Evolutionary conservation across 2,797 vertebrate genomes (phyloP), one percentile per base, ranked within the genome.

Genomic region (Enteromius treurensis): DNA sequence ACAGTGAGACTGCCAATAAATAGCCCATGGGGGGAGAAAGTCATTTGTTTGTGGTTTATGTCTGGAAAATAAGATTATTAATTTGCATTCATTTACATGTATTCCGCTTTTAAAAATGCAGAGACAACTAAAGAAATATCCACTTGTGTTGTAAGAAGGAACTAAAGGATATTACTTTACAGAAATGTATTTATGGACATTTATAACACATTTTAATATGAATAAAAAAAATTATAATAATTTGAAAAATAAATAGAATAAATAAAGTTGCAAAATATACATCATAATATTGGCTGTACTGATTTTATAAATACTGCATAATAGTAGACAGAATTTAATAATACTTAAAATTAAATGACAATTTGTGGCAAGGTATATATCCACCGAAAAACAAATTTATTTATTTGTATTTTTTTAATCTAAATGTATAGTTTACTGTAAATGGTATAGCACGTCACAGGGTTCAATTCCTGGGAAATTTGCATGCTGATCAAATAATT

Each of bases 61-160:
- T 79, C 62, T 86, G 80, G 55, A 87, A 85, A 87, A 62, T 62
- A 45, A 79, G 17, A 71, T 37, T 77, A 53, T 53, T 23, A 15
- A 74, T 89, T 89, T 89, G 83, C 78, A 87, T 87, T 73, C 0
- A 80, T 86, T 89, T 89, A 37, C 86, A 89, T 87, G 42, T 19
- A 19, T 34, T 37, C 68, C 60, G 15, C 49, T 67, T 10, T 77
- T 32, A 5, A 53, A 78, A 67, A 71, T n/a, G 49, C 53, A 76
- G 34, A 69, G 32, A 49, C 42, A 32, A 23, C 11, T 45, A 5
- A 6, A 10, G 13, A 65, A 42, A 65, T 58, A 21, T 49, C 65
- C 40, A 64, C 23, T 60, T 78, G 26, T 67, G 14, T 14, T 60
- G 45, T 42, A 6, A 47, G 10, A 65, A 78, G 11, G 42, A 32